Evolutionary conservation across 2,888 invertebrate genomes (phyloP).

Genomic region (Chymomyza amoena): DNA sequence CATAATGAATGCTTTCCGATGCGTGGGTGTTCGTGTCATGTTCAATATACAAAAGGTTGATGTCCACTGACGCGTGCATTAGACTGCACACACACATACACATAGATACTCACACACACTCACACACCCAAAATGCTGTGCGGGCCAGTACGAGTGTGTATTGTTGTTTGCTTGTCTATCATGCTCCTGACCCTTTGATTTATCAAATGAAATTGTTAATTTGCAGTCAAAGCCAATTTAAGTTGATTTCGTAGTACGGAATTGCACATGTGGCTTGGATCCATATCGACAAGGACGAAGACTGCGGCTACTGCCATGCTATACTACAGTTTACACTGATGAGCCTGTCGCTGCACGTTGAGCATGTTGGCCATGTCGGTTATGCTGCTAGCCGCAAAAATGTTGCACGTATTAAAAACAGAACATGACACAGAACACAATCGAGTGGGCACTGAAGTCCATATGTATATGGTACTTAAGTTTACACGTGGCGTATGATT

Average conservation of each 20-base stretch:
- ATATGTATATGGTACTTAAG: not conserved
- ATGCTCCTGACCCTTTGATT: conserved; percentile 58
- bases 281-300: not conserved
- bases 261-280: not conserved
- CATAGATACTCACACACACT: not conserved
- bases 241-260: conserved; percentile 22
- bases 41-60: conserved; percentile 48
- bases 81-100: conserved; percentile 1
- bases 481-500: not conserved
- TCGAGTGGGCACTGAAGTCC: not conserved
- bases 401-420: conserved; percentile 16
- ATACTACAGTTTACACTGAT: not conserved
- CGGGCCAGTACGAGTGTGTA: not conserved
- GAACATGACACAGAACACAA: not conserved
- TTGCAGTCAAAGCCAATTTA: conserved; percentile 64
- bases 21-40: conserved; percentile 69
- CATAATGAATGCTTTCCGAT: conserved; percentile 66
- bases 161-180: conserved; percentile 19
- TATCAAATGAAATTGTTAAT: conserved; percentile 72
- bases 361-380: conserved; percentile 4
- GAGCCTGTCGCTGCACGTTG: not conserved
- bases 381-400: conserved; percentile 23
- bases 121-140: not conserved
- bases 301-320: not conserved
- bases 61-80: conserved; percentile 4